phyloP scores from a whole-genome alignment of 2,888 invertebrate species.

The Philaethria dido region DNA sequence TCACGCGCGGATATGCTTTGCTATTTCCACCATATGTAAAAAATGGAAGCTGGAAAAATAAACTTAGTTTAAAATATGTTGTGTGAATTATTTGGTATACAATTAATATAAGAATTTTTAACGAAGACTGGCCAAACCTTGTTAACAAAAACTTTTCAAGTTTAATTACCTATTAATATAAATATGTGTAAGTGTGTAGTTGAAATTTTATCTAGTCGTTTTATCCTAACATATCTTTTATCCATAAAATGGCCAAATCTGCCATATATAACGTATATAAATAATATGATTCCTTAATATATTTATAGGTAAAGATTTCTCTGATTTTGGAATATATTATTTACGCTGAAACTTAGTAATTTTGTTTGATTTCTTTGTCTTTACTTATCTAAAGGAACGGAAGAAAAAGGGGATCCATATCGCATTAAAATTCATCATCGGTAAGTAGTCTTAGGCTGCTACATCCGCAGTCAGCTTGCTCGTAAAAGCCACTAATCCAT shows the following conservation, averaged over 20 bases:
- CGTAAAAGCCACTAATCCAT: slow-evolving; percentile 55
- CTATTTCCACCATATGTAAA: slow-evolving; percentile 3
- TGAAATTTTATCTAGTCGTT: too few species aligned
- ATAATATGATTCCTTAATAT: too few species aligned
- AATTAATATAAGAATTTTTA: too few species aligned
- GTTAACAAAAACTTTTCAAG: too few species aligned
- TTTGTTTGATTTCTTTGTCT: background rate
- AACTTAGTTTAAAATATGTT: background rate
- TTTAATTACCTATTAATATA: too few species aligned
- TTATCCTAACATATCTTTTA: too few species aligned
- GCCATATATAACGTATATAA: too few species aligned
- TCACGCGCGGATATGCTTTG: slow-evolving; percentile 11
- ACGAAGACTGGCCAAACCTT: too few species aligned
- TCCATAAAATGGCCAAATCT: too few species aligned
- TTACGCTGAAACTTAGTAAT: background rate
- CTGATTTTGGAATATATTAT: background rate
- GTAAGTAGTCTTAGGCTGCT: slow-evolving; percentile 24
- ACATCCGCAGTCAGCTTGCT: slow-evolving; percentile 47
- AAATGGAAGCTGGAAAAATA: background rate
- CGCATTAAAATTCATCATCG: slow-evolving; percentile 22
- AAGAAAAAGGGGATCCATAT: slow-evolving; percentile 21
- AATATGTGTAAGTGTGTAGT: too few species aligned
- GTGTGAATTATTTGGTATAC: background rate
- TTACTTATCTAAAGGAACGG: background rate
- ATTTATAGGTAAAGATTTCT: too few species aligned